Evolutionary conservation across 2,797 vertebrate genomes (phyloP), one percentile per base, ranked within the genome.

Genomic region (Chaetodon trifasciatus): DNA sequence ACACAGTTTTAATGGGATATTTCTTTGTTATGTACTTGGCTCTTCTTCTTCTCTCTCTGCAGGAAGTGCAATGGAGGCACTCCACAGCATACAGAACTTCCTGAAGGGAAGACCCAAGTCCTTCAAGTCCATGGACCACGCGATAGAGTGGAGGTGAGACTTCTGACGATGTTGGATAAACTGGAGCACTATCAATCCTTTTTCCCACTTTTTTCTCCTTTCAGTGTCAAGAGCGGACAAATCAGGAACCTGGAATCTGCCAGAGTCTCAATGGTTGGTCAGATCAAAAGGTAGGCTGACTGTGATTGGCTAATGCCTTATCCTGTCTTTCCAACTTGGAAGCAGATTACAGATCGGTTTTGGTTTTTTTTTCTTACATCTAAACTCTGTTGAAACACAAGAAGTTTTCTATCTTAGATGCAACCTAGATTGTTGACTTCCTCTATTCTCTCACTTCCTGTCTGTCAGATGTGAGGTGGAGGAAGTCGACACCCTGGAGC

Each of bases 171-270:
- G 58, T 1, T 35, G 7, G 52, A 16, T 19, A 6, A 61, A 47
- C n/a, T 16, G 16, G 17, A 16, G 32, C 17, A 7, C 28, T 60
- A 11, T 23, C 5, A 5, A 23, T 0, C 1, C 7, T 17, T 66
- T 32, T 32, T 32, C 39, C 32, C n/a, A 40, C 15, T 49, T 60
- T 17, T 3, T 28, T 61, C 0, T 73, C 0, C 46, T 73, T 32
- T 46, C 74, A 95, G 95, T 0, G 87, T 95, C 5, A 95, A 94
- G 64, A 95, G 94, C 0, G 94, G 95, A 8, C 93, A 95, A 81
- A 95, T 95, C 68, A 86, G 91, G 69, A 95, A 95, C 86, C 86
- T 95, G 70, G 93, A 94, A 71, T 95, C 95, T 39, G 95, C 94
- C 65, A 82, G 91, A 80, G 95, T 95, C 21, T 95, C 95, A 0